These are phyloP conservation scores for Colinus virginianus DNA, from an alignment of 2,113 vertebrate genomes.

Conservation along the genomic window DNA sequence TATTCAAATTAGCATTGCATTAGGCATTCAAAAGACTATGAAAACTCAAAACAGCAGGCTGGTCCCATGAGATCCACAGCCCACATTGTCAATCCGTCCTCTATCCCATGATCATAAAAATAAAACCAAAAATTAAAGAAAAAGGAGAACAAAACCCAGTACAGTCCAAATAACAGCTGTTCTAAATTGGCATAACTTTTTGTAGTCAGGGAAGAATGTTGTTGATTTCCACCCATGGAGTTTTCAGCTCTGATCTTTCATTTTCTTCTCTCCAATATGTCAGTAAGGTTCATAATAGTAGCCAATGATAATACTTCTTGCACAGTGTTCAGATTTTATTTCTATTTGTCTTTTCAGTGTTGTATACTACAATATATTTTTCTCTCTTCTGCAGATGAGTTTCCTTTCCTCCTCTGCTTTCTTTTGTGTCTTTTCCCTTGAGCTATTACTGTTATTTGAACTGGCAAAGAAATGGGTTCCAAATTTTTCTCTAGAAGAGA, in stretches of 20 bases:
- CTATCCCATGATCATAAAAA: neutral
- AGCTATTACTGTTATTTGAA: slow-evolving; percentile 4
- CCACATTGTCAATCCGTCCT: neutral
- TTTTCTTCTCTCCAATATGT: neutral
- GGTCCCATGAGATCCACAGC: neutral
- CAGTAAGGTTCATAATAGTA: neutral
- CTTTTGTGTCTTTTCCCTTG: slow-evolving; percentile 1
- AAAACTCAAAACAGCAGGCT: slow-evolving; percentile 13
- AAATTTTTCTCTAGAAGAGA: neutral
- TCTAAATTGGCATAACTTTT: slow-evolving; percentile 30
- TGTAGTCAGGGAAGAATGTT: neutral
- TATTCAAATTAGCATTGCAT: slow-evolving; percentile 19
- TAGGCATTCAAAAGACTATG: neutral
- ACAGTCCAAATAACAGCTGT: neutral
- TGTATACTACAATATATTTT: neutral
- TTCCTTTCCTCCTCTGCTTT: slow-evolving; percentile 2
- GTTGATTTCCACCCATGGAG: neutral
- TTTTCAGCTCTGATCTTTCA: neutral
- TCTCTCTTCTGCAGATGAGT: neutral
- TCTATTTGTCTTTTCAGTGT: neutral
- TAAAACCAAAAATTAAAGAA: neutral
- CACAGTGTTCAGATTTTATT: neutral
- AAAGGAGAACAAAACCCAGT: neutral
- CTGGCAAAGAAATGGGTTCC: neutral
- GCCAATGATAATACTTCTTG: neutral